A percentile compares a stretch with the other conserved stretches of the same genome.
Evolutionary conservation across 2,888 invertebrate genomes (phyloP).

Genomic region (Blera fallax): DNA sequence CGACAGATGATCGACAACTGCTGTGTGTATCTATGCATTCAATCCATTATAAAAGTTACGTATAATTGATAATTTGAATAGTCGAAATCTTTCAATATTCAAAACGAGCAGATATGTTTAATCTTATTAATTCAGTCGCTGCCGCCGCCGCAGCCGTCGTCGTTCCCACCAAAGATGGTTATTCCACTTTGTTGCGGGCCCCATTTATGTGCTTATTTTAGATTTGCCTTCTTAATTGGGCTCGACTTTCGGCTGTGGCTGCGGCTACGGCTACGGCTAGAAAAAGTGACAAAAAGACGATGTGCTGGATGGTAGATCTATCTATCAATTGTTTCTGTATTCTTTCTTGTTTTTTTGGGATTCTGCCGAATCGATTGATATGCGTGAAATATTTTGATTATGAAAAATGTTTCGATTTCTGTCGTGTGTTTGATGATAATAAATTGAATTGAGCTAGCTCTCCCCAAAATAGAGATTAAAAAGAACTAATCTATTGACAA

Average conservation of each 20-base stretch:
- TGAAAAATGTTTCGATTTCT: slow-evolving; percentile 49
- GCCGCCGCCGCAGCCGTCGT: not conserved
- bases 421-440: slow-evolving; percentile 58
- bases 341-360: not conserved
- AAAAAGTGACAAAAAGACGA: not conserved
- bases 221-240: slow-evolving; percentile 15
- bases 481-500: slow-evolving; percentile 61
- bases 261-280: too few relatives aligned
- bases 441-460: slow-evolving; percentile 17
- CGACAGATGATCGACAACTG: slow-evolving; percentile 58
- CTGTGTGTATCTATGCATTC: not conserved
- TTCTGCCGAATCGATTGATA: slow-evolving; percentile 64
- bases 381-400: slow-evolving; percentile 54
- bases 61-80: not conserved
- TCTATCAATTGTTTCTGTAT: slow-evolving; percentile 55
- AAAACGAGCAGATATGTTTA: slow-evolving; percentile 25
- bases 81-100: slow-evolving; percentile 50
- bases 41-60: slow-evolving; percentile 27
- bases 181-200: not conserved
- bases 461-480: slow-evolving; percentile 26
- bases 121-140: slow-evolving; percentile 42
- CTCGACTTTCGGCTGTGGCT: not conserved
- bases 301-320: slow-evolving; percentile 22
- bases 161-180: slow-evolving; percentile 24
- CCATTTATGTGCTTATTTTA: slow-evolving; percentile 24